Base-by-base conservation (phyloP, 2,797 vertebrate species). In the Enteromius thamalakanensis region DNA sequence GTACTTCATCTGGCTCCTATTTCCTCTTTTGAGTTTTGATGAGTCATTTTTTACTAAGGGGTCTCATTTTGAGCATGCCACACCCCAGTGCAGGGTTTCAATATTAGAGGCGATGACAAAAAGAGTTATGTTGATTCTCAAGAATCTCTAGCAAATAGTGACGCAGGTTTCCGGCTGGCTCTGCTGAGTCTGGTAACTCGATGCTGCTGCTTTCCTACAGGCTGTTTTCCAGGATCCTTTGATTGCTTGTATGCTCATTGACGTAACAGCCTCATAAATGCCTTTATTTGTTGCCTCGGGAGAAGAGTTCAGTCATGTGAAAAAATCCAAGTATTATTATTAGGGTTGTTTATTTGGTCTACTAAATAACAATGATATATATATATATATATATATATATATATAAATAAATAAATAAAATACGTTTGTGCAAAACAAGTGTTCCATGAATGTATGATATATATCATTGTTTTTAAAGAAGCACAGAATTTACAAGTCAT, bases 151-250 rank as follows among this genome's bases (percentile, higher is more conserved):
- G 74, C 79, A 60, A 29, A 58, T 42, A 78, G 45, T 81, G 79
- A 84, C 26, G 45, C 67, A 80, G 79, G 65, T 64, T 53, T 62
- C 40, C 29, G 6, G 40, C 70, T 42, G 67, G 19, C 45, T 34
- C 26, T 71, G 58, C 32, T 55, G 67, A 67, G 62, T 67, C 26
- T 60, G 64, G 71, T 78, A 84, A 86, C n/a, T 58, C 26, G 29
- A 71, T 64, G 76, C 79, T 53, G 19, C 14, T 45, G 37, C 55
- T 55, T 53, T 55, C 70, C 55, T 23, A 14, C 49, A 77, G 72
- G 82, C 79, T 49, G 17, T 15, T 76, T 42, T 69, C 82, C 60
- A 58, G 37, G 14, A 69, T 79, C 47, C 11, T 40, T 5, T 51
- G 11, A 42, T 65, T 55, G 77, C 42, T 53, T 68, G 40, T 32